A percentile compares a stretch with the other conserved stretches of the same genome.
These are phyloP conservation scores for Ostrea denselamellosa DNA, from an alignment of 1,140 invertebrate genomes.

Conservation along the genomic window DNA sequence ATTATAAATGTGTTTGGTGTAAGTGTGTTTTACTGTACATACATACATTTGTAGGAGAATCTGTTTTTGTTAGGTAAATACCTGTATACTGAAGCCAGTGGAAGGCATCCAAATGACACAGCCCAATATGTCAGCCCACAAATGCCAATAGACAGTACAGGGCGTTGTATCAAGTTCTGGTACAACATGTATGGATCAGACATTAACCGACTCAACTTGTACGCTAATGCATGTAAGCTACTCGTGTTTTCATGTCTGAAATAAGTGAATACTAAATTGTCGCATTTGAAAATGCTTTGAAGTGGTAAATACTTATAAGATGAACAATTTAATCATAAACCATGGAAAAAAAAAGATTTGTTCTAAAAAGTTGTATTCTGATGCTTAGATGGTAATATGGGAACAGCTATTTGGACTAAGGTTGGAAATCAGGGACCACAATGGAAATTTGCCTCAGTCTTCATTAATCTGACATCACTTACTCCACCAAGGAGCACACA, in stretches of 20 bases:
- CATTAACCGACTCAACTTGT: conserved; percentile 65
- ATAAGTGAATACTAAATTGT: no score
- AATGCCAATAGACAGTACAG: conserved; percentile 80
- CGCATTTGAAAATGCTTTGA: no score
- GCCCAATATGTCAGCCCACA: conserved; percentile 84
- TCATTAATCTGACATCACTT: conserved; percentile 62
- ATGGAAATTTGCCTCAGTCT: conserved; percentile 70
- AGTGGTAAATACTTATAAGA: no score
- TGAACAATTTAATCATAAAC: no score
- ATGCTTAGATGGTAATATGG: conserved; percentile 56
- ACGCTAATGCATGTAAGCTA: conserved; percentile 61
- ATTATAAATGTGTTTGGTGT: no score
- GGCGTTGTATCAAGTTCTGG: conserved; percentile 71
- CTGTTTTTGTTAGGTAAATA: conserved; percentile 66
- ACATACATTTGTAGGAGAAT: neutral
- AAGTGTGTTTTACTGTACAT: no score
- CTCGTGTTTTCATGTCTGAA: no score
- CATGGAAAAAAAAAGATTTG: no score
- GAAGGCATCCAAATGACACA: conserved; percentile 82
- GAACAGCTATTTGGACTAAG: conserved; percentile 68
- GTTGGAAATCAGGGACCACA: conserved; percentile 71
- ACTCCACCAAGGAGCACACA: conserved; percentile 39
- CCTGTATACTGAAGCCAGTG: conserved; percentile 73
- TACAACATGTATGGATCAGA: conserved; percentile 71
- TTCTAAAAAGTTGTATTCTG: neutral